Conservation (phyloP, 2,888 invertebrate species). For the Troides helena region DNA sequence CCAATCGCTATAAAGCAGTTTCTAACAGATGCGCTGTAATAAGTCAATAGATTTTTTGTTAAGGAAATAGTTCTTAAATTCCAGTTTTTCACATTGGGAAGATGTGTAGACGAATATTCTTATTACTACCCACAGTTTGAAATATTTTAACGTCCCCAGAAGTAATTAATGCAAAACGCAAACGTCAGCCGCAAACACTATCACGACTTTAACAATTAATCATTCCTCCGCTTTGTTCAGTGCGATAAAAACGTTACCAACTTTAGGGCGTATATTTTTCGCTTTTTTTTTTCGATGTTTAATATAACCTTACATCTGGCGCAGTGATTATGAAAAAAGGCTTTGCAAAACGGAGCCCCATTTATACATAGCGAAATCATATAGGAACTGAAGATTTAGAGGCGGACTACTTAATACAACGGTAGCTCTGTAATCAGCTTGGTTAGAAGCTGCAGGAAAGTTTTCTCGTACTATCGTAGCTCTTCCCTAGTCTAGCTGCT, state of each 20-base stretch:
- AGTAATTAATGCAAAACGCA: slow-evolving; percentile 14
- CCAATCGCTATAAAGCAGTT: too few species aligned
- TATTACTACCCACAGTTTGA: background rate
- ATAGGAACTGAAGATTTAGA: too few species aligned
- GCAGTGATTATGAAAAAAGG: background rate
- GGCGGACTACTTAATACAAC: too few species aligned
- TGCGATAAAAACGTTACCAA: slow-evolving; percentile 7
- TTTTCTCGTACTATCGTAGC: too few species aligned
- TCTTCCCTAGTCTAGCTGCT: too few species aligned
- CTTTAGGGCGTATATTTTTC: background rate
- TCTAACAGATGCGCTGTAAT: too few species aligned
- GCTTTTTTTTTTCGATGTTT: background rate
- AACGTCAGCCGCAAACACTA: slow-evolving; percentile 10
- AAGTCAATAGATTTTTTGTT: background rate
- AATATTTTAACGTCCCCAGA: slow-evolving; percentile 2
- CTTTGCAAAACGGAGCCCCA: too few species aligned
- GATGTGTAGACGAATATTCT: background rate
- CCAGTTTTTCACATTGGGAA: background rate
- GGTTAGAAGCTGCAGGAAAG: too few species aligned
- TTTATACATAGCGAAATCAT: too few species aligned
- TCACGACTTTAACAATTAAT: slow-evolving; percentile 13
- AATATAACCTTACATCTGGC: background rate
- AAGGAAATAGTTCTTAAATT: background rate
- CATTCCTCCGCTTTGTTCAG: slow-evolving; percentile 9
- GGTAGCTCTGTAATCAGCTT: too few species aligned